Conservation (phyloP, 2,888 invertebrate species). For the Arge pagana region DNA sequence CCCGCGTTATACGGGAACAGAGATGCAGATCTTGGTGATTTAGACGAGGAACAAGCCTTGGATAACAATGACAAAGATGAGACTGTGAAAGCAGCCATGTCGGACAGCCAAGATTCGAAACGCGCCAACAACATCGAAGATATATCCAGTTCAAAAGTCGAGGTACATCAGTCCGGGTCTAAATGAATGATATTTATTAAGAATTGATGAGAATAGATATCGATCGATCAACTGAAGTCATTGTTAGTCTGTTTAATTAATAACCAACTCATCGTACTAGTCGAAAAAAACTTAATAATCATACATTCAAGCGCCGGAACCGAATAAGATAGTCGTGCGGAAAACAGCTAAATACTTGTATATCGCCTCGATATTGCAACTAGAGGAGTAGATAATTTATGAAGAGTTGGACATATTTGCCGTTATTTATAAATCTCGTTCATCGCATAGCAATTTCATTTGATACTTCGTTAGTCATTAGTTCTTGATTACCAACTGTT, state of each 20-base stretch:
- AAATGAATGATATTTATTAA: conserved; percentile 24
- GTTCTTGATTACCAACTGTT: too few relatives aligned
- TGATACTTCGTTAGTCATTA: too few relatives aligned
- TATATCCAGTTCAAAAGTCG: conserved; percentile 25
- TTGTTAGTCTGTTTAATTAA: not conserved
- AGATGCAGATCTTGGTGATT: conserved; percentile 68
- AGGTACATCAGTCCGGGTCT: conserved; percentile 27
- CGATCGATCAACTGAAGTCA: not conserved
- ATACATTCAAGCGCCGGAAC: too few relatives aligned
- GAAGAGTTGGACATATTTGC: too few relatives aligned
- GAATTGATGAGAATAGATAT: not conserved
- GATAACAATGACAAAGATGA: conserved; percentile 37
- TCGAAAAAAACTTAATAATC: too few relatives aligned
- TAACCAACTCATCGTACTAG: too few relatives aligned
- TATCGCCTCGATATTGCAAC: too few relatives aligned
- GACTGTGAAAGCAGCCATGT: not conserved
- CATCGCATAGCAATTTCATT: too few relatives aligned
- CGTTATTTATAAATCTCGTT: too few relatives aligned
- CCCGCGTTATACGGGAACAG: conserved; percentile 81
- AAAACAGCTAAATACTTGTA: too few relatives aligned
- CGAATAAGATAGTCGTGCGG: too few relatives aligned
- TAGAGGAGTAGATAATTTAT: too few relatives aligned
- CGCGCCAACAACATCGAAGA: not conserved
- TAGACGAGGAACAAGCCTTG: conserved; percentile 46
- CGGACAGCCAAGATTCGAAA: conserved; percentile 4